Conservation (phyloP, 2,113 vertebrate species). For the Falco punctatus region DNA sequence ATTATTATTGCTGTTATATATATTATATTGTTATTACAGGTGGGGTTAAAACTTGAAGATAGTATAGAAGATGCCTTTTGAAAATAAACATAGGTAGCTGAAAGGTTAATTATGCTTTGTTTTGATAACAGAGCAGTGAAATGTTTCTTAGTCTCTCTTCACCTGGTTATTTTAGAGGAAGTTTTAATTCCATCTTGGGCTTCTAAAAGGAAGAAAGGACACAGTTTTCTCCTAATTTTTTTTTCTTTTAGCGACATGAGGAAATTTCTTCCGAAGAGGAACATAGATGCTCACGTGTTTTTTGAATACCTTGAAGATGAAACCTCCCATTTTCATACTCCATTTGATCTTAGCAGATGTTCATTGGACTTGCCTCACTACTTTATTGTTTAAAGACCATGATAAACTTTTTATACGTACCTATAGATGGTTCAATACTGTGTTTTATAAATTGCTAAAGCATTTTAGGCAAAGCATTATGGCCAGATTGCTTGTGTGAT, state of each 20-base stretch:
- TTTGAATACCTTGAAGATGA: slow-evolving; percentile 20
- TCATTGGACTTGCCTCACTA: slow-evolving; percentile 48
- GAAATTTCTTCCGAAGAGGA: slow-evolving; percentile 22
- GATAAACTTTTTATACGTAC: slow-evolving; percentile 30
- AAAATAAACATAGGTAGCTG: not conserved
- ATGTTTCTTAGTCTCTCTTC: not conserved
- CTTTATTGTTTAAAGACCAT: slow-evolving; percentile 53
- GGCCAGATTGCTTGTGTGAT: not conserved
- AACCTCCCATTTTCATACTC: slow-evolving; percentile 33
- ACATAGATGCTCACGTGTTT: not conserved
- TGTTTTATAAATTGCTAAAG: slow-evolving; percentile 37
- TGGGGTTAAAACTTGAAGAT: not conserved
- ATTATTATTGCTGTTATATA: not conserved
- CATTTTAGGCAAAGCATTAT: slow-evolving; percentile 35
- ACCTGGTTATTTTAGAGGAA: not conserved
- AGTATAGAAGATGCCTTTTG: not conserved
- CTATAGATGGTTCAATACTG: not conserved
- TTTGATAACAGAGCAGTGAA: slow-evolving; percentile 4
- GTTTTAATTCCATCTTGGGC: slow-evolving; percentile 1
- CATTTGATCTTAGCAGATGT: slow-evolving; percentile 15
- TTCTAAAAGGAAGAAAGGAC: slow-evolving; percentile 22
- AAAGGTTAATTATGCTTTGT: not conserved
- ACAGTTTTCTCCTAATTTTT: not conserved
- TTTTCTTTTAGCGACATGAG: not conserved
- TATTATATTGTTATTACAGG: not conserved